phyloP scores from a whole-genome alignment of 1,140 invertebrate genomes.

The Drosophila pectinifera region DNA sequence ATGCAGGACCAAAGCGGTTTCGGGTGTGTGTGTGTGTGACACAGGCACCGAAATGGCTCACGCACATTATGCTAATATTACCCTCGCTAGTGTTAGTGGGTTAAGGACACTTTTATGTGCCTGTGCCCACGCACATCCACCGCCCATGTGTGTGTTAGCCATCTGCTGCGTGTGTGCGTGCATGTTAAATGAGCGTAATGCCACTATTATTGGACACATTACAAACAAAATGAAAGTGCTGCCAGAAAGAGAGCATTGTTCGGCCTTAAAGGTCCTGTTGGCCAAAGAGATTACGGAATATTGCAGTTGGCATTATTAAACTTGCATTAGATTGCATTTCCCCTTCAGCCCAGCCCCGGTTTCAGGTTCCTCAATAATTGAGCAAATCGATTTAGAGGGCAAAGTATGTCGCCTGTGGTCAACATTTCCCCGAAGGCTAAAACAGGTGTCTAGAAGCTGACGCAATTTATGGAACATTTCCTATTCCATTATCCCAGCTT shows the following conservation, averaged over 20 bases:
- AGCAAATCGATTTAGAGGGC: constrained; percentile 19
- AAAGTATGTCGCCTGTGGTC: background rate
- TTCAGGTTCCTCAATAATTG: constrained; percentile 1
- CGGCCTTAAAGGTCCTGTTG: constrained; percentile 26
- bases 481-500: constrained; percentile 21
- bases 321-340: constrained; percentile 27
- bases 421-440: background rate
- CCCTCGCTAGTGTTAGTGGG: constrained; percentile 71
- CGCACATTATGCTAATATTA: constrained; percentile 80
- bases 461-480: constrained; percentile 21
- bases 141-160: constrained; percentile 51
- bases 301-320: constrained; percentile 46
- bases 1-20: constrained; percentile 57
- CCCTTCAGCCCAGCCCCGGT: background rate
- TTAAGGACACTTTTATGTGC: constrained; percentile 81
- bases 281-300: constrained; percentile 37
- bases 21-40: constrained; percentile 13
- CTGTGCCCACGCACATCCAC: constrained; percentile 36
- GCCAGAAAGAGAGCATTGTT: constrained; percentile 25
- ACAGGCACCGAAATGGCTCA: constrained; percentile 20
- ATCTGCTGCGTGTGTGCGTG: constrained; percentile 61
- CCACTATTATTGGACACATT: constrained; percentile 82
- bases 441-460: constrained; percentile 21
- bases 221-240: constrained; percentile 79
- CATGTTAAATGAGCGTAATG: constrained; percentile 83